These are phyloP conservation scores for Metalampra italica DNA, from an alignment of 2,888 invertebrate species.

Conservation along the genomic window DNA sequence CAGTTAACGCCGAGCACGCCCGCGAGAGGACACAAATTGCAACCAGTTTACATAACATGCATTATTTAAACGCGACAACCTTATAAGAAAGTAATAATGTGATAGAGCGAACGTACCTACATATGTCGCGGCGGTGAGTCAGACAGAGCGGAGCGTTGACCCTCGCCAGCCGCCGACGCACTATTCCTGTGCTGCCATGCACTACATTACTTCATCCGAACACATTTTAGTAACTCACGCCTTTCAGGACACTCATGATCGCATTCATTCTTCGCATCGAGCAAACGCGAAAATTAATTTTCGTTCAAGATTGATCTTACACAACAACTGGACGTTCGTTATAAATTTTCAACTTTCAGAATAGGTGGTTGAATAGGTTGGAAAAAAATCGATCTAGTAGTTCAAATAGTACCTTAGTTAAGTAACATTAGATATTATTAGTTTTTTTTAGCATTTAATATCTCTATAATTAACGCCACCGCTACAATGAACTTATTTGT, in stretches of 20 bases:
- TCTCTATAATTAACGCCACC: too few relatives aligned
- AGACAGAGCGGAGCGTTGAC: constrained; percentile 61
- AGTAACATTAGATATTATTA: too few relatives aligned
- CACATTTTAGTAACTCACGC: constrained; percentile 27
- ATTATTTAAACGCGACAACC: constrained; percentile 73
- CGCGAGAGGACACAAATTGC: constrained; percentile 61
- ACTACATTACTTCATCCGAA: constrained; percentile 54
- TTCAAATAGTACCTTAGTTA: too few relatives aligned
- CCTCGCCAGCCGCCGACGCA: constrained; percentile 57
- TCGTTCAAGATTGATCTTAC: not conserved
- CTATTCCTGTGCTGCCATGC: constrained; percentile 58
- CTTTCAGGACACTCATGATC: constrained; percentile 11
- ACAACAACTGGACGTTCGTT: too few relatives aligned
- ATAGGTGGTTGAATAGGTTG: too few relatives aligned
- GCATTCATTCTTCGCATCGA: not conserved
- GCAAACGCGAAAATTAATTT: not conserved
- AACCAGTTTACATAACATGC: constrained; percentile 74
- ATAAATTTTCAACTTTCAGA: too few relatives aligned
- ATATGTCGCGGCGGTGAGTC: constrained; percentile 67
- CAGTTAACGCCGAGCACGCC: constrained; percentile 26
- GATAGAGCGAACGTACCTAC: constrained; percentile 45
- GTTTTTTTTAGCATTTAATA: too few relatives aligned
- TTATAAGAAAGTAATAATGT: constrained; percentile 76
- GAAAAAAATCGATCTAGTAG: too few relatives aligned
- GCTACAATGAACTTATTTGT: too few relatives aligned